Conservation (phyloP, 2,797 vertebrate species). For the Macrochelys suwanniensis region DNA sequence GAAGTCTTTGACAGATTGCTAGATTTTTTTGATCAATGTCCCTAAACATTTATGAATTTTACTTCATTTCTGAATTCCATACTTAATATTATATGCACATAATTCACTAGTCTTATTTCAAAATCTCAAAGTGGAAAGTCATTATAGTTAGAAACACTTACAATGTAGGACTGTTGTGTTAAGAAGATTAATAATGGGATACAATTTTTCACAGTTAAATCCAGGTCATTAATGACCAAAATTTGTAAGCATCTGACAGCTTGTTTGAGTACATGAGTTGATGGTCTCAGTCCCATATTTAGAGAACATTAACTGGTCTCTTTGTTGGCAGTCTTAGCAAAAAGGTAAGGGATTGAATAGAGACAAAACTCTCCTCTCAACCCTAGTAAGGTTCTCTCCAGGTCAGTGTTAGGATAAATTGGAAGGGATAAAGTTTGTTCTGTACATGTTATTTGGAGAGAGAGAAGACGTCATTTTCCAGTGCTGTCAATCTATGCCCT, state of each 20-base stretch:
- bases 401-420: conserved; percentile 71
- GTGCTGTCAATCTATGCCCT: not conserved
- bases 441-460: conserved; percentile 63
- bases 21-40: not conserved
- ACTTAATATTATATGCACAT: not conserved
- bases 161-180: not conserved
- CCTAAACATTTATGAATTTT: not conserved
- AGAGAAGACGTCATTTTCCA: conserved; percentile 66
- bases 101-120: not conserved
- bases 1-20: not conserved
- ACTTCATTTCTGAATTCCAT: not conserved
- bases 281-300: conserved; percentile 67
- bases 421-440: conserved; percentile 73
- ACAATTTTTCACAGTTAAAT: conserved; percentile 1
- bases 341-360: conserved; percentile 76
- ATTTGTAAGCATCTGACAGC: conserved; percentile 48
- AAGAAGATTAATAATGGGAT: not conserved
- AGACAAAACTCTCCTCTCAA: not conserved
- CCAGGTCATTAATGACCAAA: conserved; percentile 68
- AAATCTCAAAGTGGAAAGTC: not conserved
- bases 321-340: conserved; percentile 60
- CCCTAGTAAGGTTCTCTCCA: conserved; percentile 73
- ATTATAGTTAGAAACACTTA: conserved; percentile 9
- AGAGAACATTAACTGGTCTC: conserved; percentile 73
- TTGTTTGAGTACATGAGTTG: conserved; percentile 66